These are phyloP conservation scores for Andinoacara biseriatus DNA, from an alignment of 2,113 vertebrate genomes.

Conservation along the genomic window DNA sequence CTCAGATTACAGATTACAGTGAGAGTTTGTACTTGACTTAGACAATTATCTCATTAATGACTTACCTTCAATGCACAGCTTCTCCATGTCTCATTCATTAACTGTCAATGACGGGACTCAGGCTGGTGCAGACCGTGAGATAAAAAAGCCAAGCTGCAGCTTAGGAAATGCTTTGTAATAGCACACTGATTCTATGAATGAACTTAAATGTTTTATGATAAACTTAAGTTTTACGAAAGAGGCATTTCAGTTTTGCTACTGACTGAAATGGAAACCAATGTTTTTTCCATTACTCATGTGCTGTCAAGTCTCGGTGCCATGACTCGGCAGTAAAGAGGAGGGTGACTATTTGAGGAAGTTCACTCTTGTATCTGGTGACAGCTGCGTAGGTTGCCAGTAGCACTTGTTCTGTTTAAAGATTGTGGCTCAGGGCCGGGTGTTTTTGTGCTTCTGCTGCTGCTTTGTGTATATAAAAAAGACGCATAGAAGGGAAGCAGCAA, in stretches of 20 bases:
- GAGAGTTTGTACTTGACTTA: slow-evolving; percentile 58
- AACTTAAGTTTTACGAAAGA: neutral
- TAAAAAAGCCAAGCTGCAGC: slow-evolving; percentile 23
- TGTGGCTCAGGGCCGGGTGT: slow-evolving; percentile 38
- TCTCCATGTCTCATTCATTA: slow-evolving; percentile 50
- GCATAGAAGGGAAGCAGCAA: slow-evolving; percentile 12
- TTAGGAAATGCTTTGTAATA: neutral
- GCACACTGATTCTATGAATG: slow-evolving; percentile 1
- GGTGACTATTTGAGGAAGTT: slow-evolving; percentile 50
- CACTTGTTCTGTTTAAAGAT: slow-evolving; percentile 54
- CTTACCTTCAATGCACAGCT: slow-evolving; percentile 21
- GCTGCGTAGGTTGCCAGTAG: slow-evolving; percentile 35
- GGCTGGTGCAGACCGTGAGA: neutral
- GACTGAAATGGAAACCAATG: slow-evolving; percentile 10
- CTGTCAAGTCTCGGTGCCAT: slow-evolving; percentile 15
- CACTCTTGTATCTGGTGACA: slow-evolving; percentile 47
- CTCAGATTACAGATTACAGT: slow-evolving; percentile 81
- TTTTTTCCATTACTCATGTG: slow-evolving; percentile 25
- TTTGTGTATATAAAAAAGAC: slow-evolving; percentile 34
- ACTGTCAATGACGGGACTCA: slow-evolving; percentile 46
- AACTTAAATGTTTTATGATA: slow-evolving; percentile 2
- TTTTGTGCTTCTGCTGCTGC: slow-evolving; percentile 20
- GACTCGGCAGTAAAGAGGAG: slow-evolving; percentile 33
- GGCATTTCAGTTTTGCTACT: neutral
- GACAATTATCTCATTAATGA: slow-evolving; percentile 74